Evolutionary conservation across 2,113 vertebrate species (phyloP), one percentile per base, ranked within the genome.

Genomic region (Arvicanthis niloticus): DNA sequence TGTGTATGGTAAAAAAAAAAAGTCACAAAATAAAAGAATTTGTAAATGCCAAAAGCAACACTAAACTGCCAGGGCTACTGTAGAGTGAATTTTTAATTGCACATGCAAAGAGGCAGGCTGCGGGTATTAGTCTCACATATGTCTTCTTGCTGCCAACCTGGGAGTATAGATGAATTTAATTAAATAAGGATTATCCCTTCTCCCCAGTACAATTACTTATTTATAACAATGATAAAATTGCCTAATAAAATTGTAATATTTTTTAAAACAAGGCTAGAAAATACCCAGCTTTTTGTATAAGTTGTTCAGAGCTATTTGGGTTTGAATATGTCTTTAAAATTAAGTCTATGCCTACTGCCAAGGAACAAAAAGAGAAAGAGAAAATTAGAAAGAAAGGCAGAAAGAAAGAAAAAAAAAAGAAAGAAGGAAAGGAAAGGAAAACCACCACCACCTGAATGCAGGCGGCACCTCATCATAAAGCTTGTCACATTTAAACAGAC

Each of bases 11-110:
- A 98, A 98, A 93, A 98, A 98, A 98, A 98, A 98, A 98, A 99
- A 99, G 98, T 98, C 98, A 99, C 98, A 99, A 99, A 99, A 99
- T 99, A 99, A 99, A 99, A 99, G 98, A 99, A 99, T 99, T 98
- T 99, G 98, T 99, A 99, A 99, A 99, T 99, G 99, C 99, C 99
- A 99, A 99, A 99, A 99, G 98, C 99, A 99, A 99, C 98, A 98
- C 98, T 98, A 99, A 99, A 99, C 98, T 99, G 98, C 98, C 98
- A 99, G 98, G 98, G 99, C 98, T 98, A 98, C 98, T 98, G 98
- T 98, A 98, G 98, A 99, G 98, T 98, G 98, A 99, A 99, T 99
- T 99, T 99, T 99, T 99, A 99, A 99, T 99, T 99, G 99, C 98
- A 98, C 98, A 98, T 98, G 98, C 98, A 98, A 98, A 99, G 98